Conservation (phyloP, 2,113 vertebrate species). For the Sclerurus mexicanus region DNA sequence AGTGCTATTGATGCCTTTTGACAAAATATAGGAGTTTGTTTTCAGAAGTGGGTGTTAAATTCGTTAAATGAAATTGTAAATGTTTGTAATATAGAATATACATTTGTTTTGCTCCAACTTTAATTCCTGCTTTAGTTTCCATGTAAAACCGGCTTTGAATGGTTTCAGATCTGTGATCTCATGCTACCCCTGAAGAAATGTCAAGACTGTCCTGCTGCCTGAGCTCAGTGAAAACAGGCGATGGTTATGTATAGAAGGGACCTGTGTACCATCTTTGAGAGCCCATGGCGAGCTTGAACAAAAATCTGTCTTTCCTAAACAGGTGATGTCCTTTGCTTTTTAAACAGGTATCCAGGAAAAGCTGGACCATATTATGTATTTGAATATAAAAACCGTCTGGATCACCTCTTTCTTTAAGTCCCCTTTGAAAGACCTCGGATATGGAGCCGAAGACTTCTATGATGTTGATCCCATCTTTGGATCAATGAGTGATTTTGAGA, state of each 20-base stretch:
- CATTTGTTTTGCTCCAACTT: background rate
- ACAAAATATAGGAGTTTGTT: background rate
- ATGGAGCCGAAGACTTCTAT: constrained; percentile 90
- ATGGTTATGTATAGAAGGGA: background rate
- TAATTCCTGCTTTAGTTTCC: background rate
- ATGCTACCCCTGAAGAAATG: background rate
- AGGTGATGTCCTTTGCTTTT: background rate
- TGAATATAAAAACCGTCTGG: constrained; percentile 91
- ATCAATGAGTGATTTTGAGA: constrained; percentile 91
- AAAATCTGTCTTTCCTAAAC: background rate
- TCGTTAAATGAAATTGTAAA: background rate
- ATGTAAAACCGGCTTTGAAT: background rate
- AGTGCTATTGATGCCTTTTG: background rate
- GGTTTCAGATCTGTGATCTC: background rate
- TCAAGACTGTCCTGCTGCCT: background rate
- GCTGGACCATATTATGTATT: constrained; percentile 82
- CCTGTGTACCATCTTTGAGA: background rate
- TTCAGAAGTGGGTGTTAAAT: background rate
- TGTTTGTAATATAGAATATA: background rate
- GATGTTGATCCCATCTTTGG: constrained; percentile 90
- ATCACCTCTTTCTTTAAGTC: constrained; percentile 92
- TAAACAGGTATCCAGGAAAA: constrained; percentile 86
- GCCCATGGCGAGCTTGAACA: background rate
- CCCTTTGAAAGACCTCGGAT: constrained; percentile 87
- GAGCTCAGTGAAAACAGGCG: background rate